Percentiles rank a stretch among this genome's conserved stretches.
Conservation (phyloP, 2,888 invertebrate genomes). For the Seira ritae region DNA sequence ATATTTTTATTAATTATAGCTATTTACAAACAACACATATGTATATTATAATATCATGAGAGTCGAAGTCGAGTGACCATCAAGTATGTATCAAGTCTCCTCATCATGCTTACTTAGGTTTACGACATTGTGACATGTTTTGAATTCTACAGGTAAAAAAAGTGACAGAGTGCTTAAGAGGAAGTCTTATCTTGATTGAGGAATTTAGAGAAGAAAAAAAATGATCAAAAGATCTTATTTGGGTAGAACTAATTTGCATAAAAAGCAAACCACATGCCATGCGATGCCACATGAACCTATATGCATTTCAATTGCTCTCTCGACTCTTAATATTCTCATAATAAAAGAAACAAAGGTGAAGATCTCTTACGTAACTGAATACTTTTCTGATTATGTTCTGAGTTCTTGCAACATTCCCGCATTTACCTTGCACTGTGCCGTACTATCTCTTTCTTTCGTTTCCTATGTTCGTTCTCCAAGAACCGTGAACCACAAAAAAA, state of each 20-base stretch:
- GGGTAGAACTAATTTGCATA: constrained; percentile 37
- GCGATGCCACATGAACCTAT: not conserved
- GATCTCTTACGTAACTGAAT: constrained; percentile 37
- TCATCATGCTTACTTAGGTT: too few relatives aligned
- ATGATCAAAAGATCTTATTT: constrained; percentile 14
- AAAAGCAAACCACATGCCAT: not conserved
- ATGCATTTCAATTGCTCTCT: too few relatives aligned
- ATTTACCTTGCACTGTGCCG: too few relatives aligned
- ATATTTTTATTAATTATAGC: too few relatives aligned
- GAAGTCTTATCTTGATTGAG: constrained; percentile 43
- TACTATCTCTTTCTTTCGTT: too few relatives aligned
- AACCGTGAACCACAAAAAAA: constrained; percentile 6
- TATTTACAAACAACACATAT: too few relatives aligned
- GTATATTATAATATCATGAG: too few relatives aligned
- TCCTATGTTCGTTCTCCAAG: too few relatives aligned
- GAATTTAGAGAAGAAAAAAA: constrained; percentile 23
- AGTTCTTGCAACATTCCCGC: not conserved
- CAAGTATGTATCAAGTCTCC: too few relatives aligned
- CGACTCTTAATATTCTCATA: too few relatives aligned
- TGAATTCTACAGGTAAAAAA: not conserved
- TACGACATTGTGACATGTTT: too few relatives aligned
- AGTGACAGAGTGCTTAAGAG: not conserved
- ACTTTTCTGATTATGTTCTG: not conserved
- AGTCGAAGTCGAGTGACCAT: too few relatives aligned
- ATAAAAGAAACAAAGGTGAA: constrained; percentile 45